These are phyloP conservation scores for Eriocheir sinensis DNA, from an alignment of 1,140 invertebrate species.

Conservation along the genomic window DNA sequence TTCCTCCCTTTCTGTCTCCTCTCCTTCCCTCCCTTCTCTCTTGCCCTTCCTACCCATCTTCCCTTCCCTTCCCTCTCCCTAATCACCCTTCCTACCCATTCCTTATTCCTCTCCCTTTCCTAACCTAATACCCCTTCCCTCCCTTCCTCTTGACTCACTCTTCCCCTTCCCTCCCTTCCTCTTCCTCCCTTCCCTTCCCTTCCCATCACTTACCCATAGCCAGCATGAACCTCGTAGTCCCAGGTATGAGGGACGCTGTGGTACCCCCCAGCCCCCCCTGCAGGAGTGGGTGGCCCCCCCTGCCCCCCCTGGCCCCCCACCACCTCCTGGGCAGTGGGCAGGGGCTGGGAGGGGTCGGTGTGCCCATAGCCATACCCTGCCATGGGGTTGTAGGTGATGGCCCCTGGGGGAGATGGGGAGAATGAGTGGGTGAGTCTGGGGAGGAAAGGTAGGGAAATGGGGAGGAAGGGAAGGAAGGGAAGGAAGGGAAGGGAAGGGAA, in stretches of 20 bases:
- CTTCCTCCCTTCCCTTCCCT: background rate
- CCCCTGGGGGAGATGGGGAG: constrained; percentile 50
- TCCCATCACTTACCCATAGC: constrained; percentile 47
- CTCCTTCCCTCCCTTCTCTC: background rate
- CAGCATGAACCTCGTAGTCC: constrained; percentile 59
- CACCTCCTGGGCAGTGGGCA: constrained; percentile 73
- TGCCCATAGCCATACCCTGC: constrained; percentile 76
- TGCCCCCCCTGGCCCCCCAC: constrained; percentile 38
- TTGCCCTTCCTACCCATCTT: no score
- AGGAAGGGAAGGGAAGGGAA: background rate
- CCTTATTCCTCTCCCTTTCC: background rate
- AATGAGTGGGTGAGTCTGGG: background rate
- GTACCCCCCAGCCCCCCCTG: constrained; percentile 43
- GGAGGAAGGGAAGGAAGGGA: no score
- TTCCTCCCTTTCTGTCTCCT: no score
- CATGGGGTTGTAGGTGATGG: constrained; percentile 76
- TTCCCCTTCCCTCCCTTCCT: no score
- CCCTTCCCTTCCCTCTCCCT: no score
- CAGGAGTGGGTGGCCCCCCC: background rate
- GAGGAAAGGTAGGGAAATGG: no score
- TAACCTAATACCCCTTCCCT: no score
- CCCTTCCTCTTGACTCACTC: no score
- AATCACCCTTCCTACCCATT: background rate
- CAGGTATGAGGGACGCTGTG: constrained; percentile 70
- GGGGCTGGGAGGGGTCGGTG: constrained; percentile 60